Evolutionary conservation across 2,888 invertebrate genomes (phyloP), one percentile per base, ranked within the genome.

Genomic region (Drosophila ezoana): DNA sequence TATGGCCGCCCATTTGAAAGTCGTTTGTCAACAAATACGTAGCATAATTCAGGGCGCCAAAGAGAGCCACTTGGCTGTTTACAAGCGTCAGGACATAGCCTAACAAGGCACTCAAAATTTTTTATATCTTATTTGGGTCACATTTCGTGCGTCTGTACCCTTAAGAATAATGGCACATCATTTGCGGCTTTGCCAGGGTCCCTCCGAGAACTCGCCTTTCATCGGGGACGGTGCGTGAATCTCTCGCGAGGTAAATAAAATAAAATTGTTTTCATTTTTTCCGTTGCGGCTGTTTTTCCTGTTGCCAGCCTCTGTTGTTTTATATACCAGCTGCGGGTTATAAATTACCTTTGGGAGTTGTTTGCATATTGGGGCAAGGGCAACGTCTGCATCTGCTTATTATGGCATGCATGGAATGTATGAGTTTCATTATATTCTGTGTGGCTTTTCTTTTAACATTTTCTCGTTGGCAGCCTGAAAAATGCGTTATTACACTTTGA

Each of bases 161-260:
- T 88, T 88, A 89, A 89, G 86, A 84, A 79, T 89, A 89, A 89
- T 89, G 89, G 81, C 86, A 82, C 84, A 90, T 89, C 89, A 89
- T 89, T 89, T 90, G 86, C 73, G 80, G 89, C 82, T 85, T 83
- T 82, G 72, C 59, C 68, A 48, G 47, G 51, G 56, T 51, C 63
- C 73, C 78, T 51, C 28, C n/a, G 63, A 61, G 62, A 49, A 58
- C 48, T 54, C 49, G 49, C 53, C 58, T 45, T 53, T 71, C 77
- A 51, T 20, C 37, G 35, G 51, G 37, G 65, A 67, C 52, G 48
- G 37, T 43, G 58, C 67, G 75, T 69, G 81, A 85, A 85, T 79
- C 72, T 89, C 90, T 90, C 87, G 73, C 76, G 84, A 78, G 90
- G 76, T 81, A 81, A 82, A 90, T 90, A 90, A 90, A 89, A 87